Conservation (phyloP, 2,888 invertebrate genomes). For the Lepeophtheirus nordmannii region DNA sequence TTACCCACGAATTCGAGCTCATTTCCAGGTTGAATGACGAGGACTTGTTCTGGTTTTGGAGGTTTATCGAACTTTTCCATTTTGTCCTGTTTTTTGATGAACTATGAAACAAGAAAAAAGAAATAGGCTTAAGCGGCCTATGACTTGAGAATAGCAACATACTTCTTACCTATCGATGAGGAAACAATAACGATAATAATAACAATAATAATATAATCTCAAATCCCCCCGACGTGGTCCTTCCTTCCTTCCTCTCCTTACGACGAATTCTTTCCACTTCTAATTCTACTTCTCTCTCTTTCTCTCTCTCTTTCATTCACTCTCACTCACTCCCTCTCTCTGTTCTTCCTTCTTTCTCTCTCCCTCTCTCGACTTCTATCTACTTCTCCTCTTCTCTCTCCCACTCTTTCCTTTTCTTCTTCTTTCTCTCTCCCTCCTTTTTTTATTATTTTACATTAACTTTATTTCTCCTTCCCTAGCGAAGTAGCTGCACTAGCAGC, state of each 20-base stretch:
- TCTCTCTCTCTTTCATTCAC: neutral
- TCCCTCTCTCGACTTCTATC: neutral
- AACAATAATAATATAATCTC: neutral
- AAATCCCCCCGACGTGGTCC: constrained; percentile 2
- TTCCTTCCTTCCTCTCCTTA: neutral
- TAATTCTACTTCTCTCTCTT: neutral
- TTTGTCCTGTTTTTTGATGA: no score
- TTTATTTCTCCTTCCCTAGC: no score
- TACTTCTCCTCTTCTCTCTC: neutral
- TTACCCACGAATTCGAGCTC: constrained; percentile 81
- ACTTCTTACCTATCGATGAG: no score
- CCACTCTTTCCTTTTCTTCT: no score
- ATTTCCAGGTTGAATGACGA: constrained; percentile 69
- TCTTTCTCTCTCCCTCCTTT: no score
- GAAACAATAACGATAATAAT: no score
- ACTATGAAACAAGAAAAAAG: neutral
- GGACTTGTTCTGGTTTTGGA: constrained; percentile 58
- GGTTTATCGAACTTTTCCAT: constrained; percentile 31
- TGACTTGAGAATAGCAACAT: no score
- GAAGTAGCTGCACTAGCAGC: no score
- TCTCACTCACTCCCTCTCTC: neutral
- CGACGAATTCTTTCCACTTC: no score
- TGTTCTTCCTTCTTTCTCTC: neutral
- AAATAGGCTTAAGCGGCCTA: neutral
- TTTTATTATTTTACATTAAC: no score